Conservation (phyloP, 1,140 invertebrate species). For the Nylanderia fulva region DNA sequence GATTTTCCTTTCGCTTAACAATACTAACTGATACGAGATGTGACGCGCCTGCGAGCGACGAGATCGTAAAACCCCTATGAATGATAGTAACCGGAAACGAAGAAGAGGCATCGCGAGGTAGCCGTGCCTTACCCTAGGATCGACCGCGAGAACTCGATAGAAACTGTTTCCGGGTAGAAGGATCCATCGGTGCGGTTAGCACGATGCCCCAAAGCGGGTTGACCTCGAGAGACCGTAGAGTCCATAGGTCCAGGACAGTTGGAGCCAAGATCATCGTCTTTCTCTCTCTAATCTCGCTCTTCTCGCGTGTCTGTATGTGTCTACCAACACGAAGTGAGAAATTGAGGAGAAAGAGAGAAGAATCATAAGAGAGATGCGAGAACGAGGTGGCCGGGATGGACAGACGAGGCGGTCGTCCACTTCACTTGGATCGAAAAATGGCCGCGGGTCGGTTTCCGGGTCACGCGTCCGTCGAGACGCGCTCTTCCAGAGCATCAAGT, state of each 20-base stretch:
- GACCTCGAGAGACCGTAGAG: constrained; percentile 79
- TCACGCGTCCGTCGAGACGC: constrained; percentile 78
- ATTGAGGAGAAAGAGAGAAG: constrained; percentile 45
- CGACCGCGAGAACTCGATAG: constrained; percentile 66
- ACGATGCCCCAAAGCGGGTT: constrained; percentile 85
- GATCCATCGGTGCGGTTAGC: constrained; percentile 79
- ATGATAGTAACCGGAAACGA: constrained; percentile 71
- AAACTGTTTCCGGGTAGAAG: constrained; percentile 83
- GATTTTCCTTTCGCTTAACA: constrained; percentile 49
- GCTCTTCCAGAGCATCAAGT: constrained; percentile 77
- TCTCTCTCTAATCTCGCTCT: constrained; percentile 74
- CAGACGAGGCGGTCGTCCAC: constrained; percentile 53
- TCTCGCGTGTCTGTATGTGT: constrained; percentile 45
- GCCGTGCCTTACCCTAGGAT: constrained; percentile 63
- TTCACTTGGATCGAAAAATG: constrained; percentile 75
- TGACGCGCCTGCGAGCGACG: constrained; percentile 63
- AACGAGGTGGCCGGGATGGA: not conserved
- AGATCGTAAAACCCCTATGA: constrained; percentile 72
- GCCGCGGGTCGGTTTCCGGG: constrained; percentile 79
- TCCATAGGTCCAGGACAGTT: constrained; percentile 69
- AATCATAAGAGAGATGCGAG: constrained; percentile 45
- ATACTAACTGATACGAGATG: constrained; percentile 56
- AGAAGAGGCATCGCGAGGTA: constrained; percentile 52
- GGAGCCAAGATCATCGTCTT: constrained; percentile 72
- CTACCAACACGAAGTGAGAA: constrained; percentile 46